These are phyloP conservation scores for Dromococcyx pavoninus DNA, from an alignment of 2,797 vertebrate genomes.

Conservation along the genomic window DNA sequence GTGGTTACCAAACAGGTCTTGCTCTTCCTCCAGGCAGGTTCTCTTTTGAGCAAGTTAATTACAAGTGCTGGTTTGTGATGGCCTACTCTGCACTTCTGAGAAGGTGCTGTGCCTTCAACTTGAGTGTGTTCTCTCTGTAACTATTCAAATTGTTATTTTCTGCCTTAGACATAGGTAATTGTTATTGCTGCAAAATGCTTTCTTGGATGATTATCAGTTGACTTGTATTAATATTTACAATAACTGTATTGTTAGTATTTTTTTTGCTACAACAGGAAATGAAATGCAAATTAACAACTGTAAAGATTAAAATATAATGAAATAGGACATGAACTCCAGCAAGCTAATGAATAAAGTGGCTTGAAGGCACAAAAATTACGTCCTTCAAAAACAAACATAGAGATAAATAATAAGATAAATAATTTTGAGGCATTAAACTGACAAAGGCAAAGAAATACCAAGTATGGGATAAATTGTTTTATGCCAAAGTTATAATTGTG, in stretches of 20 bases:
- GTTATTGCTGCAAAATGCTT: not conserved
- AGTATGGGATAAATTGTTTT: constrained; percentile 18
- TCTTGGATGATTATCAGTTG: constrained; percentile 31
- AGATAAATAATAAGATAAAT: constrained; percentile 58
- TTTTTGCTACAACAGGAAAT: constrained; percentile 54
- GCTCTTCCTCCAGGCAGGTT: not conserved
- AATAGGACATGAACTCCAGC: constrained; percentile 67
- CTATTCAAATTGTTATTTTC: not conserved
- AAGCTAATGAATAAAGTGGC: constrained; percentile 75
- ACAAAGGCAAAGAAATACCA: not conserved
- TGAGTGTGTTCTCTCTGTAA: not conserved
- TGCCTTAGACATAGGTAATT: not conserved
- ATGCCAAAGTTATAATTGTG: constrained; percentile 36
- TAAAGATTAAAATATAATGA: constrained; percentile 76
- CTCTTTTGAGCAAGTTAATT: not conserved
- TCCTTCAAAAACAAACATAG: constrained; percentile 63
- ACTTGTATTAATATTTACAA: constrained; percentile 74
- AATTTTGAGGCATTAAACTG: constrained; percentile 42
- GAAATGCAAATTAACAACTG: constrained; percentile 77
- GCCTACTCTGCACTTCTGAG: not conserved
- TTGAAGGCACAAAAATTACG: constrained; percentile 52
- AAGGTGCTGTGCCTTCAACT: not conserved
- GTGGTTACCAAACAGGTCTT: not conserved
- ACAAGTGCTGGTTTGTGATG: rapidly evolving
- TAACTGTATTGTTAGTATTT: constrained; percentile 29